Evolutionary conservation across 2,113 vertebrate genomes (phyloP).

Genomic region (Meleagris gallopavo): DNA sequence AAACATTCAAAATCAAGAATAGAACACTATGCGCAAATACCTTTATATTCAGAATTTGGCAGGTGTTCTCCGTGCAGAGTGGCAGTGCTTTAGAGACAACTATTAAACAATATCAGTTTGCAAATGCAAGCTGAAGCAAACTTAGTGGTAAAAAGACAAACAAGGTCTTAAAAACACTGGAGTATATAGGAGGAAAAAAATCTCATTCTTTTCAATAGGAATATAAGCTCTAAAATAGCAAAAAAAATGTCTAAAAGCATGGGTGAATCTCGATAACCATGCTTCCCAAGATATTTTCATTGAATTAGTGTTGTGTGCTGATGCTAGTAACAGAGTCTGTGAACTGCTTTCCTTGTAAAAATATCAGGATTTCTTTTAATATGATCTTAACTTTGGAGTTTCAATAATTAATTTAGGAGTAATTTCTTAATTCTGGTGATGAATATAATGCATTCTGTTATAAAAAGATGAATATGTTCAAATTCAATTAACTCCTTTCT

Average conservation of each 20-base stretch:
- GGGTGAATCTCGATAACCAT: neutral
- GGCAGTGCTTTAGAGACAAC: neutral
- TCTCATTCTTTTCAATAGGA: neutral
- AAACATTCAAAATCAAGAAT: neutral
- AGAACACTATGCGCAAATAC: neutral
- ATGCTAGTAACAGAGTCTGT: neutral
- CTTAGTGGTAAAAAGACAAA: neutral
- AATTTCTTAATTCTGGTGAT: neutral
- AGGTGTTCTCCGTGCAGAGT: neutral
- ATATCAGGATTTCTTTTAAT: neutral
- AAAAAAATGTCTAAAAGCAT: neutral
- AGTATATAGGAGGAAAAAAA: fast-evolving
- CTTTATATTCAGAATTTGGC: neutral
- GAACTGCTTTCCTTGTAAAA: neutral
- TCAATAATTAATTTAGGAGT: neutral
- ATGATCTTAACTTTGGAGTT: neutral
- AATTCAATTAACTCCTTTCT: slow-evolving; percentile 23
- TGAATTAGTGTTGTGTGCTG: neutral
- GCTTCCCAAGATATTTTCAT: neutral
- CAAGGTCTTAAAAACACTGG: neutral
- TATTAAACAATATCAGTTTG: neutral
- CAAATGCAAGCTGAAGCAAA: neutral
- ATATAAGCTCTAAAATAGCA: neutral
- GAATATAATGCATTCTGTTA: neutral
- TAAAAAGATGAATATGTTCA: slow-evolving; percentile 8